phyloP scores from a whole-genome alignment of 2,888 invertebrate genomes.

The Clitarchus hookeri region DNA sequence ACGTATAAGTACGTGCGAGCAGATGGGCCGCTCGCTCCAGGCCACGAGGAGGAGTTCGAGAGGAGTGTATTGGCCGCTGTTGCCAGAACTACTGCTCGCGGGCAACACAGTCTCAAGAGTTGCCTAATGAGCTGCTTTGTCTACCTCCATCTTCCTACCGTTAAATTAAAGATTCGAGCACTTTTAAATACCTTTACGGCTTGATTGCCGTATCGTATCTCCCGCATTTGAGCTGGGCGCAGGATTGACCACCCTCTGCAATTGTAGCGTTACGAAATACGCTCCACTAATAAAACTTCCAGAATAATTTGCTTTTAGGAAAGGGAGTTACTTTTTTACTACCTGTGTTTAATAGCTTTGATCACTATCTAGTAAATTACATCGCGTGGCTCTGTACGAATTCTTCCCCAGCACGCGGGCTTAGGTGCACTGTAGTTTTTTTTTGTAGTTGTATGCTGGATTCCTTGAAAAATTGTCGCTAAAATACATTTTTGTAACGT shows the following conservation, averaged over 20 bases:
- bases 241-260: neutral
- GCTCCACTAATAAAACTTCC: neutral
- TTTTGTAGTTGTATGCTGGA: too few relatives aligned
- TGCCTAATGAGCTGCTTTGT: neutral
- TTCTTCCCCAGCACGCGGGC: too few relatives aligned
- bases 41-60: too few relatives aligned
- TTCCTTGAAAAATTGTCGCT: too few relatives aligned
- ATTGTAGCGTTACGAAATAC: neutral
- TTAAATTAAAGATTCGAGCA: neutral
- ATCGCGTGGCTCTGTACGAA: too few relatives aligned
- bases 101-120: neutral
- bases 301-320: neutral
- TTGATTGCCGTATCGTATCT: neutral
- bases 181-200: neutral
- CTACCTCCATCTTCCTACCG: neutral
- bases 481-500: too few relatives aligned
- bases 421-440: too few relatives aligned
- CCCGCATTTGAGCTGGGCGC: neutral
- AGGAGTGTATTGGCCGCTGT: too few relatives aligned
- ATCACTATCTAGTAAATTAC: too few relatives aligned
- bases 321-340: too few relatives aligned
- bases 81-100: neutral
- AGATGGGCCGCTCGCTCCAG: neutral
- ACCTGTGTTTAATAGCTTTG: too few relatives aligned
- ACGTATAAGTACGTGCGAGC: neutral